Evolutionary conservation across 2,113 vertebrate species (phyloP).

Genomic region (Ochotona curzoniae): DNA sequence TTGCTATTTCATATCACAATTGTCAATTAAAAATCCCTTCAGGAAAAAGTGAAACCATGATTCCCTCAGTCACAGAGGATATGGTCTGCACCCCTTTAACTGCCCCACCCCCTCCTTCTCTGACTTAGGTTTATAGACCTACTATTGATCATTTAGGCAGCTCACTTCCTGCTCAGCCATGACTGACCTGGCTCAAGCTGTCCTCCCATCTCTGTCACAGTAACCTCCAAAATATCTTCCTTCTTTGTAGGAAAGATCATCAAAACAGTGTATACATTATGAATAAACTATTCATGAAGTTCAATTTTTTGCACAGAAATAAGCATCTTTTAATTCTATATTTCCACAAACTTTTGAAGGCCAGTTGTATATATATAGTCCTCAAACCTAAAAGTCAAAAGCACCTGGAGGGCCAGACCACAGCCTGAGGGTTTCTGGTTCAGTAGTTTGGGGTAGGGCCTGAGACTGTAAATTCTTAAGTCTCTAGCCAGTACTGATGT

Average conservation of each 20-base stretch:
- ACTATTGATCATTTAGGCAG: not conserved
- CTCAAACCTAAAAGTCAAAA: not conserved
- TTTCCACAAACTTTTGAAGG: too few species aligned
- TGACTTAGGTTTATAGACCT: not conserved
- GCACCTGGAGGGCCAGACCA: not conserved
- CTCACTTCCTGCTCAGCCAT: not conserved
- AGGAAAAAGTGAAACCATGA: not conserved
- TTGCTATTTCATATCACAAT: conserved; percentile 33
- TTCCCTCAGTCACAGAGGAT: not conserved
- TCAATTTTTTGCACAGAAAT: too few species aligned
- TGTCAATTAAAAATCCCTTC: conserved; percentile 39
- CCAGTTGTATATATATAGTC: not conserved
- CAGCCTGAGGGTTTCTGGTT: not conserved
- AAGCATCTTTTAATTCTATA: too few species aligned
- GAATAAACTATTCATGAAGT: too few species aligned
- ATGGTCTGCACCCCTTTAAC: not conserved
- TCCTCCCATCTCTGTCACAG: not conserved
- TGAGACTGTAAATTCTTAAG: not conserved
- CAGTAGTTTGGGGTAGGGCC: not conserved
- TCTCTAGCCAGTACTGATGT: not conserved
- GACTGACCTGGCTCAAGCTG: not conserved
- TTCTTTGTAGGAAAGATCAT: not conserved
- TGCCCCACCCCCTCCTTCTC: not conserved
- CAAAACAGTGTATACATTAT: too few species aligned
- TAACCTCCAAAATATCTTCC: not conserved